Evolutionary conservation across 2,888 invertebrate genomes (phyloP).

Genomic region (Drosophila vallismaia): DNA sequence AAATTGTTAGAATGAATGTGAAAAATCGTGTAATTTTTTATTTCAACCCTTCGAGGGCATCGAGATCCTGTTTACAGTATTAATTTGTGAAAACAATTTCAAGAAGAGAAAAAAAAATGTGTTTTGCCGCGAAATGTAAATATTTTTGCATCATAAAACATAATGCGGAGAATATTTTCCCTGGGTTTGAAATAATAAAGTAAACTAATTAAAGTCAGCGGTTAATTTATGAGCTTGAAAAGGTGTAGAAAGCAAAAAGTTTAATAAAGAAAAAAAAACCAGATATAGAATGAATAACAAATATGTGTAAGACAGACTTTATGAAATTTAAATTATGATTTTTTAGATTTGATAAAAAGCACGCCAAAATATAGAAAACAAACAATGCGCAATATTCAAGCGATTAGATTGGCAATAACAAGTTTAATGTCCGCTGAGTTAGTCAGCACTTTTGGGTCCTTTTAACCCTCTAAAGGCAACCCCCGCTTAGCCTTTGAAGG

Average conservation of each 20-base stretch:
- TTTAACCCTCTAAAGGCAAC: not conserved
- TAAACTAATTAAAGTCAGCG: constrained; percentile 31
- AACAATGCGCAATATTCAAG: constrained; percentile 51
- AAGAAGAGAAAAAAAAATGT: constrained; percentile 19
- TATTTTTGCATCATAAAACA: constrained; percentile 45
- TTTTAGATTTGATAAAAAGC: too few relatives aligned
- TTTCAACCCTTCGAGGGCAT: not conserved
- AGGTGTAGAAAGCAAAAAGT: not conserved
- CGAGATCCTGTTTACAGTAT: constrained; percentile 49
- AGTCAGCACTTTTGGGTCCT: constrained; percentile 44
- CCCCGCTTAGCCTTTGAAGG: not conserved
- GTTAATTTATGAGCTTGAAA: constrained; percentile 20
- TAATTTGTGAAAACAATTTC: constrained; percentile 54
- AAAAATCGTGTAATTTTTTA: constrained; percentile 46
- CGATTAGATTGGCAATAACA: constrained; percentile 67
- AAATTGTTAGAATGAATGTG: constrained; percentile 59
- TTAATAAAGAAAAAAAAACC: too few relatives aligned
- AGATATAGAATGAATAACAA: not conserved
- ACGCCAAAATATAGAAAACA: too few relatives aligned
- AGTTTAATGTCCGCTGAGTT: constrained; percentile 46
- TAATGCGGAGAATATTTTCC: constrained; percentile 22
- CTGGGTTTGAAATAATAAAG: constrained; percentile 38
- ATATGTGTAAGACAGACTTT: too few relatives aligned
- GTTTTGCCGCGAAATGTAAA: constrained; percentile 31
- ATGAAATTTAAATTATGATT: not conserved